Evolutionary conservation across 2,888 invertebrate species (phyloP), one percentile per base, ranked within the genome.

Genomic region (Netelia melanura): DNA sequence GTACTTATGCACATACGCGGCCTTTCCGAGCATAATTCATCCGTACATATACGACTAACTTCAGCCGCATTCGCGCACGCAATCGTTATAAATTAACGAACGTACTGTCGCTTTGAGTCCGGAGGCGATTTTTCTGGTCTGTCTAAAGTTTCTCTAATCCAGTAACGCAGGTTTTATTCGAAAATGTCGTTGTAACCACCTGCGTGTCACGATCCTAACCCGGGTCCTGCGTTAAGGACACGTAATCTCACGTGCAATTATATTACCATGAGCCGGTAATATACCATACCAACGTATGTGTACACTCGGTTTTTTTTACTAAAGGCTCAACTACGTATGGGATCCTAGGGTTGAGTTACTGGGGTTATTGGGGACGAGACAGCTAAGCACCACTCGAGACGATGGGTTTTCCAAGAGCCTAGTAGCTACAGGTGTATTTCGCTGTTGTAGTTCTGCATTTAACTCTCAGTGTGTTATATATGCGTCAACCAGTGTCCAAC

Each of bases 121-220:
- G 67, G 61, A 54, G 76, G 83, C 83, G 85, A 86, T 85, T 85
- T 56, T 62, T 72, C 71, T 25, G 43, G 58, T 81, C 30, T 48
- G 43, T 68, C 77, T 75, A 70, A 78, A 81, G 81, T 84, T 81
- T 87, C 84, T 86, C 84, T 85, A 87, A 87, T 87, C 87, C 86
- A 80, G 85, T 87, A 86, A 85, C 62, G 85, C 85, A 54, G 80
- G 80, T 87, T 86, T 80, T 38, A 38, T 38, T 38, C 38, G 43
- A 79, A 75, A 87, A 83, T 75, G 67, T 21, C 38, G 21, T 14
- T 74, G 83, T 38, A 71, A 80, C 77, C 85, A 85, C 83, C 83
- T 82, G 81, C 77, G 76, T 44, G 61, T n/a, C 25, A 38, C 52
- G 38, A 11, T 54, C 54, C 30, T n/a, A 44, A 48, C 9, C 44